Conservation (phyloP, 2,888 invertebrate species). For the Gisinianus flammeolus region DNA sequence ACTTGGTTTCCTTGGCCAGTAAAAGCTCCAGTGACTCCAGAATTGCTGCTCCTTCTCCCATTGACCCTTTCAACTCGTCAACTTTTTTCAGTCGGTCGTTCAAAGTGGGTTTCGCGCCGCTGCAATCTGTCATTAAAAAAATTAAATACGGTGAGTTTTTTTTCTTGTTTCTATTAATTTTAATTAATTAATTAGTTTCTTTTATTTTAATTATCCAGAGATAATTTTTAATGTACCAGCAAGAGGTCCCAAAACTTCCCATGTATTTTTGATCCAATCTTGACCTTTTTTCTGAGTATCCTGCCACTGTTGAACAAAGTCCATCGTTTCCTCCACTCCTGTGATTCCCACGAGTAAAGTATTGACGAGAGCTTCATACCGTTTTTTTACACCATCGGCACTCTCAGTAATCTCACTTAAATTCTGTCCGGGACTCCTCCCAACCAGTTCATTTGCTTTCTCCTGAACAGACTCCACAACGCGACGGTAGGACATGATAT, state of each 20-base stretch:
- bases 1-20: conserved; percentile 68
- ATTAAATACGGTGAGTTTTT: background rate
- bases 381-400: conserved; percentile 74
- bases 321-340: conserved; percentile 76
- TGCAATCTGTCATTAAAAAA: conserved; percentile 68
- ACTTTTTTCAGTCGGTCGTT: conserved; percentile 81
- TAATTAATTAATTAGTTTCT: background rate
- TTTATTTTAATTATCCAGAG: background rate
- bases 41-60: conserved; percentile 79
- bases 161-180: background rate
- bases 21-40: conserved; percentile 76
- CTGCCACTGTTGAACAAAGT: conserved; percentile 83
- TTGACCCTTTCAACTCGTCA: conserved; percentile 77
- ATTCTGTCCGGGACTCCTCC: conserved; percentile 66
- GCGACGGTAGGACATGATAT: conserved; percentile 86
- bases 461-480: conserved; percentile 89
- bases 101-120: conserved; percentile 84
- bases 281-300: conserved; percentile 85
- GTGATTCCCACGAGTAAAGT: conserved; percentile 72
- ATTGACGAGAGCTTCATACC: conserved; percentile 75
- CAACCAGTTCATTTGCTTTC: conserved; percentile 76
- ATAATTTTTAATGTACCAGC: conserved; percentile 63
- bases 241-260: conserved; percentile 82
- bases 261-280: conserved; percentile 87
- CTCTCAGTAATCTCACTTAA: conserved; percentile 72